Evolutionary conservation across 2,113 vertebrate genomes (phyloP).

Genomic region (Myotis davidii): DNA sequence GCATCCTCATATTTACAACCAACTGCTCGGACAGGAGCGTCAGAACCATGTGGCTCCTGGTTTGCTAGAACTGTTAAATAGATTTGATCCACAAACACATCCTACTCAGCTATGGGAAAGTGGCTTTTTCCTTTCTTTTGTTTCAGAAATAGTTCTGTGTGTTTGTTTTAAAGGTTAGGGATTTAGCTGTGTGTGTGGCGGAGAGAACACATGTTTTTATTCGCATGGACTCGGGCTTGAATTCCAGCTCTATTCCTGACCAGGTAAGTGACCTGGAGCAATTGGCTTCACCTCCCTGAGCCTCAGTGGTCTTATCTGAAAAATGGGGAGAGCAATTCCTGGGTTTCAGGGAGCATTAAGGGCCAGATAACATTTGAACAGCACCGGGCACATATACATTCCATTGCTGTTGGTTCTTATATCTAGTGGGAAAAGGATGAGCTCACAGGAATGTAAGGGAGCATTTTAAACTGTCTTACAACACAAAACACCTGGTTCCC

Average conservation of each 20-base stretch:
- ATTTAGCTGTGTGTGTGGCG: neutral
- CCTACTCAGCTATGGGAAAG: neutral
- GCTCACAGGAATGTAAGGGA: neutral
- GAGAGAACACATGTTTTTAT: neutral
- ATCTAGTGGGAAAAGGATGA: neutral
- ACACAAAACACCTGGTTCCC: conserved; percentile 18
- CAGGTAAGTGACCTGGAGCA: neutral
- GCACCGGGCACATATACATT: neutral
- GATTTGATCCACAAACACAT: neutral
- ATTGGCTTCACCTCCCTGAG: neutral
- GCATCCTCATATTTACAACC: neutral
- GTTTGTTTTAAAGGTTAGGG: neutral
- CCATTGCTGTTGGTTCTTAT: neutral
- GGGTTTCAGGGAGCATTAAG: neutral
- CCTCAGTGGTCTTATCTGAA: neutral
- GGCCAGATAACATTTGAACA: neutral
- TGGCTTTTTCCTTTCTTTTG: neutral
- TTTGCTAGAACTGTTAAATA: neutral
- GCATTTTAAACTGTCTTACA: neutral
- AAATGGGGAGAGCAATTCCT: neutral
- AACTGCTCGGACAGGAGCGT: neutral
- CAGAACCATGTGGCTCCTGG: neutral
- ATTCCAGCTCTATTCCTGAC: neutral
- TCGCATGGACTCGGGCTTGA: conserved; percentile 1
- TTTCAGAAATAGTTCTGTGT: neutral